phyloP scores from a whole-genome alignment of 2,113 vertebrate species.

The Eublepharis macularius region DNA sequence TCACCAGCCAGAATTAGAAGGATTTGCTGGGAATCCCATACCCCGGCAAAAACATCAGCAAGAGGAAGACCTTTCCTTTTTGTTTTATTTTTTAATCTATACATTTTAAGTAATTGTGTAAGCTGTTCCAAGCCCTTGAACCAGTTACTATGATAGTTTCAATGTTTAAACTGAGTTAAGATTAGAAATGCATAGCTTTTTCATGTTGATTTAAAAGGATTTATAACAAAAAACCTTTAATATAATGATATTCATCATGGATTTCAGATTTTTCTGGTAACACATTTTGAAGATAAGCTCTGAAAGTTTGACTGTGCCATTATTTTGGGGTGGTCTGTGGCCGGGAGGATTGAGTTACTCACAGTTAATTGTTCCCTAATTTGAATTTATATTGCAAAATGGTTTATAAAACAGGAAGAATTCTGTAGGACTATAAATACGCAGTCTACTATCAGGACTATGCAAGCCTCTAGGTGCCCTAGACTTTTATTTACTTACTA shows the following conservation, averaged over 20 bases:
- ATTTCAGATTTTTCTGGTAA: background rate
- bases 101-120: background rate
- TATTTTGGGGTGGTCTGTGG: background rate
- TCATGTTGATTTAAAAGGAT: slow-evolving; percentile 9
- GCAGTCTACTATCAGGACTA: too few species aligned
- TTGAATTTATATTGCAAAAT: background rate
- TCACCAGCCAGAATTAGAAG: slow-evolving; percentile 7
- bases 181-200: slow-evolving; percentile 7
- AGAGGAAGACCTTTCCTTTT: too few species aligned
- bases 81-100: background rate
- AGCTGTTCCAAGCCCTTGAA: background rate
- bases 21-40: background rate
- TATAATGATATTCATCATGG: background rate
- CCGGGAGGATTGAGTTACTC: background rate
- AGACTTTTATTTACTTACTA: too few species aligned
- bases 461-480: background rate
- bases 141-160: background rate
- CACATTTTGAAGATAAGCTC: background rate
- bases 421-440: background rate
- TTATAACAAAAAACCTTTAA: slow-evolving; percentile 7
- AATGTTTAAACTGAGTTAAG: slow-evolving; percentile 11
- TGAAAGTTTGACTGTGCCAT: background rate
- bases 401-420: background rate
- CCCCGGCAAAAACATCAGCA: background rate
- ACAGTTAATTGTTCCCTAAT: background rate